Evolutionary conservation across 2,797 vertebrate species (phyloP).

Genomic region (Urophycis tenuis): DNA sequence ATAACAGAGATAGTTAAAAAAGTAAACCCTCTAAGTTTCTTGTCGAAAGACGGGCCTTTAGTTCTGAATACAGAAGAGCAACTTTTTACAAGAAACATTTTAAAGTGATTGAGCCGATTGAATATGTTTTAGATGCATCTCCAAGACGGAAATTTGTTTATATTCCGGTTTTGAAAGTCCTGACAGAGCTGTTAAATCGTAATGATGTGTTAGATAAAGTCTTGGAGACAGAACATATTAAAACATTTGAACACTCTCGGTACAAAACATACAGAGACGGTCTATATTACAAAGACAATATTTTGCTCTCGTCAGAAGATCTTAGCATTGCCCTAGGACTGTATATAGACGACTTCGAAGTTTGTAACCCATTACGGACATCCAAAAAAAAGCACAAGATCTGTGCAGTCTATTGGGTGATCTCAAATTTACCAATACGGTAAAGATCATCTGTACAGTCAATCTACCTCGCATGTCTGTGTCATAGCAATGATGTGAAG

Average conservation of each 20-base stretch:
- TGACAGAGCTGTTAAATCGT: slow-evolving; percentile 28
- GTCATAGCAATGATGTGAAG: too few relatives aligned
- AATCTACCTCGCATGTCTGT: too few relatives aligned
- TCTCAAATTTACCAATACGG: neutral
- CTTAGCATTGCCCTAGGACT: neutral
- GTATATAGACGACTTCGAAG: neutral
- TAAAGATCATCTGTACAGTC: too few relatives aligned
- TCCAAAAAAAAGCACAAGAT: neutral
- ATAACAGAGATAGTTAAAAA: slow-evolving; percentile 23
- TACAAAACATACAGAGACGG: too few relatives aligned
- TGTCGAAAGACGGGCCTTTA: slow-evolving; percentile 17
- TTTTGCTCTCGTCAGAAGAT: neutral
- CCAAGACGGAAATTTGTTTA: slow-evolving; percentile 27
- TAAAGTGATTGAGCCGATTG: slow-evolving; percentile 32
- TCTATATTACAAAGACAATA: neutral
- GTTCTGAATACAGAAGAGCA: slow-evolving; percentile 24
- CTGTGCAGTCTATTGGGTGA: neutral
- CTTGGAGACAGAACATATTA: too few relatives aligned
- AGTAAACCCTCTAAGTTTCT: slow-evolving; percentile 30
- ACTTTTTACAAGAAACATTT: slow-evolving; percentile 29
- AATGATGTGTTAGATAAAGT: slow-evolving; percentile 26
- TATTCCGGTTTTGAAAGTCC: slow-evolving; percentile 34
- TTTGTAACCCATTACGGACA: neutral
- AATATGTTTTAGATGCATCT: slow-evolving; percentile 20
- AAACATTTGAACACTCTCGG: too few relatives aligned